Base-by-base conservation (phyloP, 2,797 vertebrate genomes). In the Poecile montanus region DNA sequence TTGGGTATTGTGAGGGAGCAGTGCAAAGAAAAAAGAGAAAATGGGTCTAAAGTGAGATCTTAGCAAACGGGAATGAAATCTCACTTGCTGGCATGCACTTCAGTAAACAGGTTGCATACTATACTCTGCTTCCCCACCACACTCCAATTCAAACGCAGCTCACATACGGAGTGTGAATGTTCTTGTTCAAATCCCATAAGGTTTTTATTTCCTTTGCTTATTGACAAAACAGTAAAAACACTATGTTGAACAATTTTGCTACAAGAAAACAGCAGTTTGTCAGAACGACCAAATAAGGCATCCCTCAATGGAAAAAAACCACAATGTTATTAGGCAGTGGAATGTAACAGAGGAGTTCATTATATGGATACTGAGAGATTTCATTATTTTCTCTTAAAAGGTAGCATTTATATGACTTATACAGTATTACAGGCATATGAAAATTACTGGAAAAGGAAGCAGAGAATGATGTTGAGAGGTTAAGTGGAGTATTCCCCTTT, bases 81-180 rank as follows among this genome's bases (percentile, higher is more conserved):
- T 68, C 74, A 56, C 54, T 91, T 89, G 84, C 78, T 96, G 93
- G 91, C 81, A 93, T 77, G 80, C 15, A 73, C 60, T 89, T 66
- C 63, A 60, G 91, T 91, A 91, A 87, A 91, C 79, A 96, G 84
- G 80, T 85, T 85, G 90, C 91, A 67, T 54, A 76, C 88, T 91
- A 47, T 25, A 47, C 71, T 84, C 91, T 85, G 87, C 79, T 95
- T 96, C 73, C 75, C 71, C 77, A 94, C 80, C 89, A 91, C 80
- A 73, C 72, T 96, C 89, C 91, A 95, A 93, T 96, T 96, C 95
- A 93, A 97, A 96, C 67, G 19, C 95, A 73, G 93, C 96, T 96
- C 96, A 96, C 96, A 96, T 96, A 97, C 83, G 89, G 95, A 95
- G 96, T 95, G 95, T 95, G 95, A 97, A 97, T 91, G 77, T 94